These are phyloP conservation scores for Misgurnus mizolepis DNA, from an alignment of 2,113 vertebrate species.

Conservation along the genomic window DNA sequence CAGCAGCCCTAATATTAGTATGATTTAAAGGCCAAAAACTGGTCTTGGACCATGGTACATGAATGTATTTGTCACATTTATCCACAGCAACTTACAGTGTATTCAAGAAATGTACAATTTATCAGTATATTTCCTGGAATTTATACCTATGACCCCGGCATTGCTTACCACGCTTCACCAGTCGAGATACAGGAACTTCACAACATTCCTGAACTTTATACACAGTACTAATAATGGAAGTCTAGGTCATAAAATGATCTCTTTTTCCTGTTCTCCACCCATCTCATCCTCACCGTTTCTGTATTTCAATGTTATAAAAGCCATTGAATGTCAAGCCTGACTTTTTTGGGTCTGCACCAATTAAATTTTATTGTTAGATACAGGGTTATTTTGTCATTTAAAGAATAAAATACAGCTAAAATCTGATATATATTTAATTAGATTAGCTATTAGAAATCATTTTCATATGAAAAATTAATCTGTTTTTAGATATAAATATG, in stretches of 20 bases:
- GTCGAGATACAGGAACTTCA: constrained; percentile 21
- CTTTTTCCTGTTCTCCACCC: constrained; percentile 26
- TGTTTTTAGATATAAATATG: too few species aligned
- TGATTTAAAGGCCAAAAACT: neutral
- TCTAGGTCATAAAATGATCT: neutral
- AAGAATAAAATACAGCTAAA: too few species aligned
- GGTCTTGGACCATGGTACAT: neutral
- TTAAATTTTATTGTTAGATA: neutral
- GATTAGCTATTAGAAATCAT: too few species aligned
- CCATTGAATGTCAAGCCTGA: neutral
- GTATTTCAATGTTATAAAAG: constrained; percentile 1
- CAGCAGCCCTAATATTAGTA: too few species aligned
- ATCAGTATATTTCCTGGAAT: neutral
- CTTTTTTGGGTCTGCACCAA: neutral
- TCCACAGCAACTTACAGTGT: neutral
- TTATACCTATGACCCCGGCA: neutral
- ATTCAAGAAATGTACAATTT: neutral
- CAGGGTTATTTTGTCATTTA: too few species aligned
- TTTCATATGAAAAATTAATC: too few species aligned
- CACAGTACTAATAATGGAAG: constrained; percentile 21
- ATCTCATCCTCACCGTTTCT: neutral
- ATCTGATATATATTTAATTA: too few species aligned
- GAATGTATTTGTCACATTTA: neutral
- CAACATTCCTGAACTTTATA: constrained; percentile 30
- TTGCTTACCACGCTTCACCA: neutral